Conservation (phyloP, 1,140 invertebrate genomes). For the Drusus annulatus region DNA sequence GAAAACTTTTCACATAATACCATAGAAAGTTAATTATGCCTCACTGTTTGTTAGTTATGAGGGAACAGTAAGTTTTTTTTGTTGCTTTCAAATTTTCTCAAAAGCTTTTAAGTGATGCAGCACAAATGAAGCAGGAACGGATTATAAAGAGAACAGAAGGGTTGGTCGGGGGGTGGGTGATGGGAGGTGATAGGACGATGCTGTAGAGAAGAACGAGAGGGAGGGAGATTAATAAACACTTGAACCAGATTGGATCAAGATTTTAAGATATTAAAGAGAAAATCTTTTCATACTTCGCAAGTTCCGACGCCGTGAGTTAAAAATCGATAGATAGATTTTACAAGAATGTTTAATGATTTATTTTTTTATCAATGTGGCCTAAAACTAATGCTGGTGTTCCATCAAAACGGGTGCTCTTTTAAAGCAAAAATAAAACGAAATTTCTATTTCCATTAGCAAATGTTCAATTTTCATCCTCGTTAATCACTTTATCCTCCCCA, state of each 20-base stretch:
- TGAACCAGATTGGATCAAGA: conserved; percentile 21
- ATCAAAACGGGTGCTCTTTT: no score
- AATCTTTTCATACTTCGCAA: conserved; percentile 9
- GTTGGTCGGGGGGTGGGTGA: not conserved
- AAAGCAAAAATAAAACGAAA: no score
- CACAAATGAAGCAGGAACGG: not conserved
- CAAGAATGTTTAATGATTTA: no score
- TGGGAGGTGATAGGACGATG: not conserved
- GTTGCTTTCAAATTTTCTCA: not conserved
- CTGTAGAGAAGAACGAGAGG: not conserved
- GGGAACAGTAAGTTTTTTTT: not conserved
- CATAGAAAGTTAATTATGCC: no score
- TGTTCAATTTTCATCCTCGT: no score
- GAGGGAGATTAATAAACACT: conserved; percentile 30
- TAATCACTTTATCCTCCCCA: no score
- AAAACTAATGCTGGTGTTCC: no score
- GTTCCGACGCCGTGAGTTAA: not conserved
- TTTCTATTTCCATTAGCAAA: no score
- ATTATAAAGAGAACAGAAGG: not conserved
- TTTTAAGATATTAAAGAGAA: conserved; percentile 31
- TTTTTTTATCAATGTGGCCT: no score
- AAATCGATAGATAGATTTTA: not conserved
- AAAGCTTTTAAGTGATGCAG: conserved; percentile 16
- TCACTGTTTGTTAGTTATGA: not conserved
- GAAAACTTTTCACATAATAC: no score